Evolutionary conservation across 2,797 vertebrate genomes (phyloP).

Genomic region (Craterocephalus amniculus): DNA sequence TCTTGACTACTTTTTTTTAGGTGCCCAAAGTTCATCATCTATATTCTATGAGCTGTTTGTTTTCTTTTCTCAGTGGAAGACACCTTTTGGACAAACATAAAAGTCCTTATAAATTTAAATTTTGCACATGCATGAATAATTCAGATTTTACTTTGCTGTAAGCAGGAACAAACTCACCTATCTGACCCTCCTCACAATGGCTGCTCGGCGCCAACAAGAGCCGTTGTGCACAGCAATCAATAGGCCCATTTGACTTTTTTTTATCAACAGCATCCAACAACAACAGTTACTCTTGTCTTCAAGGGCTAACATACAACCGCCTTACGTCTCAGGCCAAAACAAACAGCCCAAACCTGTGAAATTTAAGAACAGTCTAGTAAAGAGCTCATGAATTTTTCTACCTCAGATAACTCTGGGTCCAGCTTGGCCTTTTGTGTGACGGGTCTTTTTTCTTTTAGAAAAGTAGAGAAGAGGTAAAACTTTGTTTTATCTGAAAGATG

Average conservation of each 20-base stretch:
- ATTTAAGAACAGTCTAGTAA: not conserved
- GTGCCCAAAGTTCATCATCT: not conserved
- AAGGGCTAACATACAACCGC: not conserved
- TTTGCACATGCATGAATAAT: not conserved
- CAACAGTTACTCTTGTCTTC: slow-evolving; percentile 4
- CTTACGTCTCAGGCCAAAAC: not conserved
- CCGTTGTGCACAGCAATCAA: not conserved
- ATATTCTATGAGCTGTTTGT: not conserved
- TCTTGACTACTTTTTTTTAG: too few relatives aligned
- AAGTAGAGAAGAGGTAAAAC: too few relatives aligned
- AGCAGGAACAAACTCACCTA: not conserved
- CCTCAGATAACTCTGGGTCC: not conserved
- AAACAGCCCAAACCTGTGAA: not conserved
- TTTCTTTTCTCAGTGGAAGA: not conserved
- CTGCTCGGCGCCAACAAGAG: not conserved
- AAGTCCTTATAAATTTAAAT: not conserved
- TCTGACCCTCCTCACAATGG: not conserved
- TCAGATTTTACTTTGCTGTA: not conserved
- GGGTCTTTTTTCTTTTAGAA: not conserved
- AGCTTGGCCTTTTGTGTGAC: too few relatives aligned
- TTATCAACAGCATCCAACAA: not conserved
- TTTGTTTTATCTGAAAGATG: not conserved
- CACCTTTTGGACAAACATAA: not conserved
- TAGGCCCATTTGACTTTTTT: not conserved
- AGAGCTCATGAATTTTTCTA: not conserved